Percentiles rank a stretch among this genome's conserved stretches.
Conservation (phyloP, 2,888 invertebrate genomes). For the Zootermopsis nevadensis region DNA sequence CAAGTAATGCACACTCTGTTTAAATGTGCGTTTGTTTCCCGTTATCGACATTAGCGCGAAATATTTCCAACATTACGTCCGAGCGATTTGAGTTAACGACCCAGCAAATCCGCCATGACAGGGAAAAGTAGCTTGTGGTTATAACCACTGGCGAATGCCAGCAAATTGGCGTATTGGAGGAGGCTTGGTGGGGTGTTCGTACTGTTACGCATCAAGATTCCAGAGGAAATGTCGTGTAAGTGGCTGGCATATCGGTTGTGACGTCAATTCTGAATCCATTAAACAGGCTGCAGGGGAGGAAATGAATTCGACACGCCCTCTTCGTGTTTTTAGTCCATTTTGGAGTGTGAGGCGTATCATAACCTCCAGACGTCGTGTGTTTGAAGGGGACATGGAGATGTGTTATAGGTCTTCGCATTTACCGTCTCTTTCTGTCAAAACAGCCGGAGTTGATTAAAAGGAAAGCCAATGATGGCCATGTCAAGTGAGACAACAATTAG, state of each 20-base stretch:
- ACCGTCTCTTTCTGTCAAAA: background rate
- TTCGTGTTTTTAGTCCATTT: background rate
- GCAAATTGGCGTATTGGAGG: background rate
- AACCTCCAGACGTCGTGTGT: background rate
- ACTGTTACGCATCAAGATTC: background rate
- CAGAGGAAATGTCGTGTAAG: background rate
- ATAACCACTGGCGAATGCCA: background rate
- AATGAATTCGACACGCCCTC: conserved; percentile 18
- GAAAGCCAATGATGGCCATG: background rate
- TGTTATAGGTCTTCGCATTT: background rate
- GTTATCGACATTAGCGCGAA: background rate
- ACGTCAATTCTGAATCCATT: conserved; percentile 24
- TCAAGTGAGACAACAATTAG: conserved; percentile 25
- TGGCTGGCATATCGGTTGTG: conserved; percentile 14
- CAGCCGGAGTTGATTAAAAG: conserved; percentile 7
- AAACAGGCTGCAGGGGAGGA: background rate
- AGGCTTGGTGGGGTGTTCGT: background rate
- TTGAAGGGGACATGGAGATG: background rate
- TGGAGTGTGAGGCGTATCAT: background rate
- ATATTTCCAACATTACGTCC: too few relatives aligned
- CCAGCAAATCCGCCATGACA: background rate
- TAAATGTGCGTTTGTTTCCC: background rate
- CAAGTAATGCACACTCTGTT: background rate
- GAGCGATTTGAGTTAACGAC: background rate
- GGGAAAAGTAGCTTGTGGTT: background rate